Base-by-base conservation (phyloP, 2,888 invertebrate species). In the Exephanes ischioxanthus region DNA sequence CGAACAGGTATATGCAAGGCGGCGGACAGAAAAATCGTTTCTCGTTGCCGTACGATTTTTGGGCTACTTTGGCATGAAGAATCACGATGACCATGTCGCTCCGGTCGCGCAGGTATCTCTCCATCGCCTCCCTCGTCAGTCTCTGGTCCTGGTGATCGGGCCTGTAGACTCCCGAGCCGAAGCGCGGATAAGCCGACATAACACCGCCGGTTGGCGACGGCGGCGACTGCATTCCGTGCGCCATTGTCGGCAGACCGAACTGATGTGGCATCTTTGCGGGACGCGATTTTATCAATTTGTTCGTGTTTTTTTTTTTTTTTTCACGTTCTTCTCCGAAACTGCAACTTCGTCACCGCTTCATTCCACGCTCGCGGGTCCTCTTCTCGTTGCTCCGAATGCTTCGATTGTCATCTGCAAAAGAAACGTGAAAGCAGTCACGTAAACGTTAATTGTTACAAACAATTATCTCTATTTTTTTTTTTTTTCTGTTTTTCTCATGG, bases 1-100 rank as follows among this genome's bases (percentile, higher is more conserved):
- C 99, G 92, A 98, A 98, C 87, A 99, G 95, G 94, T 99, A 99
- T 92, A 99, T 99, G 94, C 99, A 99, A 0, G 99, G 99, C 0
- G 99, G 99, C 0, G 99, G 99, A 91, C 99, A 99, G 95, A 99
- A 99, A 95, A 99, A 99, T 87, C 99, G 96, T 94, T 99, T 99
- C 94, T 99, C 99, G 94, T 99, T 99, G 88, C 99, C 99, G 93
- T 99, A 99, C 0, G 99, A 99, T 94, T 99, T 99, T 94, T 99
- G 99, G 48, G 99, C 99, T 71, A 99, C 99, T 96, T 99, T 99
- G 70, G 99, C 99, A 94, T 99, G 99, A 80, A 99, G 95, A 91
- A 99, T 99, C 75, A 99, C 98, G 83, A 99, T 97, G 30, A 98
- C 97, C 98, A 99, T 98, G 94, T 99, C 99, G 90, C 98, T 97